Conservation (phyloP, 1,140 invertebrate genomes). For the Leguminivora glycinivorella region DNA sequence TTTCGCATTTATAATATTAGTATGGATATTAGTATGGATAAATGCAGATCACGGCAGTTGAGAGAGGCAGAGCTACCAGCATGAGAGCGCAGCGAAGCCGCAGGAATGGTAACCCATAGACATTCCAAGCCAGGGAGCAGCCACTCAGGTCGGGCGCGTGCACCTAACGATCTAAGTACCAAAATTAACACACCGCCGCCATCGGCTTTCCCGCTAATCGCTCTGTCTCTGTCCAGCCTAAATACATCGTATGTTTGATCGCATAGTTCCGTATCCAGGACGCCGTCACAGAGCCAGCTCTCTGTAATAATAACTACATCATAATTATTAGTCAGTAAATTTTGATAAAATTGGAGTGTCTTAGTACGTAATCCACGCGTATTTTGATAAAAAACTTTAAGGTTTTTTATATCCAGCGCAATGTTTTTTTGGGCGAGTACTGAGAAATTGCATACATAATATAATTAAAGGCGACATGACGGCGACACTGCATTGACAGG, state of each 20-base stretch:
- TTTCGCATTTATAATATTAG: too few relatives aligned
- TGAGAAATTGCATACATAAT: neutral
- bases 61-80: neutral
- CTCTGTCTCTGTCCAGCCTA: neutral
- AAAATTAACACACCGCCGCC: neutral
- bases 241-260: neutral
- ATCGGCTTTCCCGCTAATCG: slow-evolving; percentile 18
- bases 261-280: neutral
- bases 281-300: neutral
- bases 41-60: neutral
- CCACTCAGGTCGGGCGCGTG: neutral
- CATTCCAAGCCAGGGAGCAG: neutral
- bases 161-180: neutral
- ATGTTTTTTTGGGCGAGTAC: too few relatives aligned
- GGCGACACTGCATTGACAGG: too few relatives aligned
- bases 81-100: neutral
- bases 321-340: neutral
- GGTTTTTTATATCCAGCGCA: neutral
- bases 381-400: neutral
- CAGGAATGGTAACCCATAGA: too few relatives aligned
- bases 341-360: too few relatives aligned
- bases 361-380: neutral
- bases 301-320: neutral
- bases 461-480: too few relatives aligned
- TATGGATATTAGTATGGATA: too few relatives aligned